Conservation (phyloP, 2,888 invertebrate genomes). For the Miltochrista miniata region DNA sequence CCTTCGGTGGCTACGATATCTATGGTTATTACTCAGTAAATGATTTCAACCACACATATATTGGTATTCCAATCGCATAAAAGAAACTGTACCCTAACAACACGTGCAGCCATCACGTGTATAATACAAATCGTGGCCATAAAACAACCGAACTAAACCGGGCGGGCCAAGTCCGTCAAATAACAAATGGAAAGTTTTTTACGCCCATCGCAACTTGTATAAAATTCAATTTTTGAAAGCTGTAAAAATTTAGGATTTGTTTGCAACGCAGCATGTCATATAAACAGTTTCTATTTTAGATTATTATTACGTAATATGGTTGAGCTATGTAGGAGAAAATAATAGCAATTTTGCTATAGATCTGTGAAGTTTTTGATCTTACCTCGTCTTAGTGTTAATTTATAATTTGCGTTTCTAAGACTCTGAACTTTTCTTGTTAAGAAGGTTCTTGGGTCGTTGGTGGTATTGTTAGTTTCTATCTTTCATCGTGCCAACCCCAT, state of each 20-base stretch:
- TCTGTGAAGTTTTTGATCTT: no score
- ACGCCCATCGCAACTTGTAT: conserved; percentile 6
- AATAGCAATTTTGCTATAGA: no score
- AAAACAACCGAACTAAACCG: conserved; percentile 26
- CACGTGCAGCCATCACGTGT: conserved; percentile 41
- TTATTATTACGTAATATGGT: conserved; percentile 4
- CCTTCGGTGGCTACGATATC: not conserved
- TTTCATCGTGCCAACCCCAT: no score
- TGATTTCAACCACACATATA: no score
- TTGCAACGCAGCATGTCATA: conserved; percentile 1
- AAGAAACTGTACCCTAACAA: conserved; percentile 14
- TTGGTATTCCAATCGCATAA: no score
- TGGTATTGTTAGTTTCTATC: no score
- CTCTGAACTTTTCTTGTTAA: no score
- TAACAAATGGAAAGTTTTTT: conserved; percentile 10
- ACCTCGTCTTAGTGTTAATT: no score
- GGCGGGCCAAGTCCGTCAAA: conserved; percentile 23
- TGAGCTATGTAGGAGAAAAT: no score
- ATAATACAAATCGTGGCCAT: conserved; percentile 30
- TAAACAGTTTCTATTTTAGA: not conserved
- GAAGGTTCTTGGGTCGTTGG: no score
- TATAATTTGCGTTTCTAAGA: no score
- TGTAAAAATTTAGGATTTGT: conserved; percentile 9
- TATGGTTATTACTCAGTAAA: not conserved
- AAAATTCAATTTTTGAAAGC: conserved; percentile 8